Evolutionary conservation across 2,797 vertebrate genomes (phyloP), one percentile per base, ranked within the genome.

Genomic region (Acipenser ruthenus): DNA sequence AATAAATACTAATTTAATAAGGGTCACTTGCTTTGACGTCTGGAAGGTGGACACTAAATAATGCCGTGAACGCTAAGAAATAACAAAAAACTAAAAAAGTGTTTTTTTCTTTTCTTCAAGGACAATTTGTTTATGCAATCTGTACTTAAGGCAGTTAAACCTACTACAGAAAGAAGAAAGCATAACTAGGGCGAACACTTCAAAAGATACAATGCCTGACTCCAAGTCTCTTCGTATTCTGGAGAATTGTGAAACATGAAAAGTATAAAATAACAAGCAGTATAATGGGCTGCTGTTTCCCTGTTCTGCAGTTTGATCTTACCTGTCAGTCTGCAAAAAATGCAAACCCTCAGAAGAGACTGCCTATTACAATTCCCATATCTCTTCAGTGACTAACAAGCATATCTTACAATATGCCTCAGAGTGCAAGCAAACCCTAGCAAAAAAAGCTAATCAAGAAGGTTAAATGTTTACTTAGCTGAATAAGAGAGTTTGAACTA

Each of bases 101-200:
- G 37, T 37, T 37, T 37, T 18, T 37, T 37, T 37, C 23, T 37
- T 37, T 37, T 37, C 37, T 37, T 37, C 37, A 37, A 37, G 37
- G 37, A 37, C 37, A 37, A 4, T 37, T 37, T 37, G 37, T 37
- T 37, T 37, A 37, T 74, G 74, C 78, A 68, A 49, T 69, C 49
- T 65, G 74, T 77, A 80, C 76, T 75, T 69, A 23, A 65, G 61
- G 71, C 74, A 75, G 76, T 73, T 70, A 65, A 68, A 72, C 68
- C 69, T 56, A 60, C 63, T 79, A 75, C 67, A 72, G 75, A 82
- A 77, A 66, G 78, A 77, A 69, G 70, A 68, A 71, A 75, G 62
- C 65, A 76, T 63, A 74, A 75, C 71, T 76, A 73, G 73, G 68
- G 66, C 65, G 51, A 13, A 68, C 74, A 81, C 83, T 84, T 84